A percentile compares a stretch with the other conserved stretches of the same genome.
Evolutionary conservation across 2,797 vertebrate species (phyloP).

Genomic region (Anabacerthia variegaticeps): DNA sequence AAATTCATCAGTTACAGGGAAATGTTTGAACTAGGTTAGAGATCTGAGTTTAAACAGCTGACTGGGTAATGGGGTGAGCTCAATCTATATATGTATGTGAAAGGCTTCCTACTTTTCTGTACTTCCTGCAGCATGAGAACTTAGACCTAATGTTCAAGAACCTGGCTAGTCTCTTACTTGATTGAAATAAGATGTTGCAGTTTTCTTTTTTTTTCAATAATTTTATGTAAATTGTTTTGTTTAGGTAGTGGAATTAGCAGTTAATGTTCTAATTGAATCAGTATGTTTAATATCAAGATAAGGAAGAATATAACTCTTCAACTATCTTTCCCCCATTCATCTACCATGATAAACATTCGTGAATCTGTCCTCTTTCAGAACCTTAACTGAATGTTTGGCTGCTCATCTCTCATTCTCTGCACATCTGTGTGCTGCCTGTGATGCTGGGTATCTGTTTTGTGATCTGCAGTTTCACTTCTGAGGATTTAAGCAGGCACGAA

Average conservation of each 20-base stretch:
- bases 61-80: neutral
- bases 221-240: neutral
- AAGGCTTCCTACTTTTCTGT: neutral
- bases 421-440: neutral
- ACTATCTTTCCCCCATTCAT: neutral
- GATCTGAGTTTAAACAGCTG: accelerated
- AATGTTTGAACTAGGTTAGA: neutral
- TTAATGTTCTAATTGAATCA: neutral
- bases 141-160: neutral
- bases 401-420: neutral
- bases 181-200: neutral
- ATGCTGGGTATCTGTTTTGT: neutral
- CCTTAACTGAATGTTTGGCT: neutral
- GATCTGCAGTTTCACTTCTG: neutral
- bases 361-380: neutral
- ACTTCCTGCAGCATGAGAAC: neutral
- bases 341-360: neutral
- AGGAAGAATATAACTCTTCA: no score
- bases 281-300: neutral
- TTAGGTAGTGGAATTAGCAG: neutral
- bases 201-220: neutral
- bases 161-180: neutral
- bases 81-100: neutral
- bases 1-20: neutral
- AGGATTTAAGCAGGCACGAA: neutral